Percentiles rank a stretch among this genome's conserved stretches.
These are phyloP conservation scores for Charina bottae DNA, from an alignment of 2,113 vertebrate genomes.

Conservation along the genomic window DNA sequence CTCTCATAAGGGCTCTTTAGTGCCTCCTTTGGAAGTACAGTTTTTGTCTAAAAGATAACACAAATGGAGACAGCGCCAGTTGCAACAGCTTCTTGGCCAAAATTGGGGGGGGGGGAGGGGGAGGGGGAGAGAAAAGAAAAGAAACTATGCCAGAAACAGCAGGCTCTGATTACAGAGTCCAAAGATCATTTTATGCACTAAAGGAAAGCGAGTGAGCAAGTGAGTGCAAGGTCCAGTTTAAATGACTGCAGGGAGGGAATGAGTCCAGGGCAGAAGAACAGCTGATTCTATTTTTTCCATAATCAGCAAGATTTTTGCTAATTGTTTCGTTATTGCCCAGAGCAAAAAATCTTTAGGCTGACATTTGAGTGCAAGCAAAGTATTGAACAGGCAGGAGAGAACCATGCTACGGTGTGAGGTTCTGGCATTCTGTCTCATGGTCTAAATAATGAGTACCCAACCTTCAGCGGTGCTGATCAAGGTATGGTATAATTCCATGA, in stretches of 20 bases:
- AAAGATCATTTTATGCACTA: conserved; percentile 75
- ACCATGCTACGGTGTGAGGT: not conserved
- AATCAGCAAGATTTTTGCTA: conserved; percentile 12
- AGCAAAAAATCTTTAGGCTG: not conserved
- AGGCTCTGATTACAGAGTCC: conserved; percentile 72
- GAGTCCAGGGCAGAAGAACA: conserved; percentile 11
- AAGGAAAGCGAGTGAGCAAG: conserved; percentile 60
- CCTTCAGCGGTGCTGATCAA: not conserved
- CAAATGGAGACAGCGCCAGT: conserved; percentile 56
- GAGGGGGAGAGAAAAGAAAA: not conserved
- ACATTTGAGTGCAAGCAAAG: not conserved
- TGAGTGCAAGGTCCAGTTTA: conserved; percentile 73
- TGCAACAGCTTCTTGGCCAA: conserved; percentile 61
- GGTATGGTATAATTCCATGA: not conserved
- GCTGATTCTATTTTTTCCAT: conserved; percentile 47
- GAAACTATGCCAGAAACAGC: conserved; percentile 50
- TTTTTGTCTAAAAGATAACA: conserved; percentile 27
- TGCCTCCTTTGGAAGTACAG: conserved; percentile 37
- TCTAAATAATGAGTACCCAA: not conserved
- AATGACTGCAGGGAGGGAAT: conserved; percentile 54
- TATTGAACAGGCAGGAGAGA: not conserved
- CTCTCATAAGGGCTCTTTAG: conserved; percentile 27
- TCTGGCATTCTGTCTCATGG: not conserved
- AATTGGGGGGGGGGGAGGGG: not conserved
- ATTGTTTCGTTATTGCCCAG: conserved; percentile 20